These are phyloP conservation scores for Pantelozetes paolii DNA, from an alignment of 2,888 invertebrate species.

Conservation along the genomic window DNA sequence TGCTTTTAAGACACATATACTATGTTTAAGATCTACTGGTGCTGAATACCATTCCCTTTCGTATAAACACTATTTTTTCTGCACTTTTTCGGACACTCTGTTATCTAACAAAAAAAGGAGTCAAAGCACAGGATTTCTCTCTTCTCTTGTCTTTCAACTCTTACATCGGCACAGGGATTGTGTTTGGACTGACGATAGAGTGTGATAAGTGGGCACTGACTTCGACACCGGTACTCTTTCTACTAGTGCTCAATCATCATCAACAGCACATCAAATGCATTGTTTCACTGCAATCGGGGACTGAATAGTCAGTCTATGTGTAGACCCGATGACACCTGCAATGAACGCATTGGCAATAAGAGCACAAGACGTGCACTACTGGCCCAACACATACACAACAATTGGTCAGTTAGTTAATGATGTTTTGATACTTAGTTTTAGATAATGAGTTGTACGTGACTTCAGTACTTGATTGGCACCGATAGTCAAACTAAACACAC, in stretches of 20 bases:
- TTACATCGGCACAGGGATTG: slow-evolving; percentile 5
- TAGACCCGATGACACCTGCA: slow-evolving; percentile 8
- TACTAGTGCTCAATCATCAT: slow-evolving; percentile 17
- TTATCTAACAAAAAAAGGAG: not conserved
- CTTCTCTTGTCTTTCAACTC: not conserved
- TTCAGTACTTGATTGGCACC: slow-evolving; percentile 19
- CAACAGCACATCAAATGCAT: slow-evolving; percentile 21
- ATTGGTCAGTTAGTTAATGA: slow-evolving; percentile 11
- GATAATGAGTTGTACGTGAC: slow-evolving; percentile 30
- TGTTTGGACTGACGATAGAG: not conserved
- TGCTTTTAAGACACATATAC: not conserved
- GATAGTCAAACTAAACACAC: not conserved
- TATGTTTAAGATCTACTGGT: not conserved
- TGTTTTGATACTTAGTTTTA: slow-evolving; percentile 31
- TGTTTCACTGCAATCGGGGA: slow-evolving; percentile 6
- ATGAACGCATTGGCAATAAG: not conserved
- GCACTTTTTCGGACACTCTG: not conserved
- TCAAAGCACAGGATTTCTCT: slow-evolving; percentile 14
- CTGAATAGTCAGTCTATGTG: not conserved
- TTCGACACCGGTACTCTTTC: not conserved
- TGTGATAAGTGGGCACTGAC: slow-evolving; percentile 25
- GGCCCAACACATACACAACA: slow-evolving; percentile 14
- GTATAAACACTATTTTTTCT: not conserved
- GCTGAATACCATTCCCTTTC: not conserved
- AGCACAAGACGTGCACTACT: not conserved